Conservation (phyloP, 1,140 invertebrate genomes). For the Aphaenogaster ashmeadi region DNA sequence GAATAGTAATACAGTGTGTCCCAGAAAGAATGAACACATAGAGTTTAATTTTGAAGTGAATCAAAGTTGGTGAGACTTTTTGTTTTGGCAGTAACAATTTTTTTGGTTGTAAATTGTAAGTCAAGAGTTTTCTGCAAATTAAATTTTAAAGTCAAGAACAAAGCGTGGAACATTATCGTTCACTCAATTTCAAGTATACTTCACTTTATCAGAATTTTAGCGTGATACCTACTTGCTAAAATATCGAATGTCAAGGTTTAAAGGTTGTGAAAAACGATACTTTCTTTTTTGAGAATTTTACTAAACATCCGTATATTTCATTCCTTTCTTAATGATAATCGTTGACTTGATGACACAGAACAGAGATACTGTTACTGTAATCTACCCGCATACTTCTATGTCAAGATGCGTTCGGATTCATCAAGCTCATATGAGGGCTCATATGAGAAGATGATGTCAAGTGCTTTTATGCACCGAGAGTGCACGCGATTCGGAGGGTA, state of each 20-base stretch:
- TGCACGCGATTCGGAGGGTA: neutral
- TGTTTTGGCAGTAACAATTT: neutral
- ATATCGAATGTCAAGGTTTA: constrained; percentile 8
- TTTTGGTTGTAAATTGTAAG: neutral
- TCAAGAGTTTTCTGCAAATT: neutral
- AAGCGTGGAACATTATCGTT: neutral
- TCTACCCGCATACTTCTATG: neutral
- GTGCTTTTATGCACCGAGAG: neutral
- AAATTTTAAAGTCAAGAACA: neutral
- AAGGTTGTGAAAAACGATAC: neutral
- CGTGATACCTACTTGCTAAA: neutral
- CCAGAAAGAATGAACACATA: neutral
- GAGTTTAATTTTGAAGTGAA: neutral
- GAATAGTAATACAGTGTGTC: neutral
- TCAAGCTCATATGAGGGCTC: neutral
- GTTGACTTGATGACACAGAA: neutral
- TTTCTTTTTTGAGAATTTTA: neutral
- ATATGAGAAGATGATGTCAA: constrained; percentile 13
- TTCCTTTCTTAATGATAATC: neutral
- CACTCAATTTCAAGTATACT: too few species aligned
- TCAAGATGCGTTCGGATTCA: neutral
- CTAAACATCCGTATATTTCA: neutral
- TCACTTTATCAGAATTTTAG: neutral
- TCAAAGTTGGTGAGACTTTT: neutral
- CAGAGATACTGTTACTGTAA: neutral